Evolutionary conservation across 2,888 invertebrate species (phyloP), one percentile per base, ranked within the genome.

Genomic region (Amblyteles armatorius): DNA sequence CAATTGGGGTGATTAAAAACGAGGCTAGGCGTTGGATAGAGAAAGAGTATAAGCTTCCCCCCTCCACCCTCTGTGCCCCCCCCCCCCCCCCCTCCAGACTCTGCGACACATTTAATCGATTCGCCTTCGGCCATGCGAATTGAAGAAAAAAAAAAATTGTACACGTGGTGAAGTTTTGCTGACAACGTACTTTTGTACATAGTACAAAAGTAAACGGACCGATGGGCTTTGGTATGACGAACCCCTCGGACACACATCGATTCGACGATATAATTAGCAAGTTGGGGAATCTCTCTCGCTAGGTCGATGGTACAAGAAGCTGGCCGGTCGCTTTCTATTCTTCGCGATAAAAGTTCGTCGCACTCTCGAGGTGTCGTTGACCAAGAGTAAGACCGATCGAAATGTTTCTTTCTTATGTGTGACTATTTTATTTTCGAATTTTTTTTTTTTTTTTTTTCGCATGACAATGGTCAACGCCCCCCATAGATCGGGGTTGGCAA

Each of bases 1-100:
- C 74, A 76, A 82, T 76, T 71, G 69, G 86, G 86, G 84, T 86
- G 88, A 88, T 87, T 86, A 86, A 87, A 71, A 79, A 71, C 48
- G 63, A 50, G 29, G 79, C 52, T 22, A 71, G 22, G 63, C 36
- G 72, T 52, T 60, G 72, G 40, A 50, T 9, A 44, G 67, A 36
- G 55, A 40, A 57, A 9, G 44, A 69, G 40, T 22, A 63, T 55
- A n/a, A 60, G 2, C 65, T 26, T n/a, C 40, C 48, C 60, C 60
- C 55, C 55, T 55, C n/a, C 29, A 5, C 5, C 29, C 29, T 5
- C 29, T 29, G 29, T 55, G 50, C 7, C 55, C 55, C 19, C 19
- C n/a, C 52, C 7, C 6, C 6, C 4, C 6, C 36, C 11, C 55
- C 40, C 40, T 0, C 16, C 1, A 2, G 16, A 11, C 22, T 13